Evolutionary conservation across 2,113 vertebrate species (phyloP), one percentile per base, ranked within the genome.

Genomic region (Dascyllus trimaculatus): DNA sequence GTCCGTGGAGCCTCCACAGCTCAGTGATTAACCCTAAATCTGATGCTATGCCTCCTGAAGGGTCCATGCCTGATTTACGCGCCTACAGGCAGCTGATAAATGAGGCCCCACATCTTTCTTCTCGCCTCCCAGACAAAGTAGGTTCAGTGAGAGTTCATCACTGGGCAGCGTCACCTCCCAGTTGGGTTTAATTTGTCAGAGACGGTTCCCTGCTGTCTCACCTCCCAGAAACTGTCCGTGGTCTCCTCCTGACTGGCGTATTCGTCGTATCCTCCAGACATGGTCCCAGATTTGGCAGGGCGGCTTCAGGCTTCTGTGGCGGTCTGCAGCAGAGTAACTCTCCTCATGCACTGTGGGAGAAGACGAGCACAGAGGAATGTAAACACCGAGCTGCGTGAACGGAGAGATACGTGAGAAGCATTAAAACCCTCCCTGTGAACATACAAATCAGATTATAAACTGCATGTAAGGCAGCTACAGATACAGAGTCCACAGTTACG

Each of bases 141-240:
- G 74, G 73, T 82, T 81, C 77, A 79, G 45, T 18, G 29, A 40
- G 77, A 82, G 81, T 82, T 84, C 63, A 82, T 72, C 65, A 66
- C 62, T 18, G 9, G 3, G 40, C 32, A n/a, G 21, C 15, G 76
- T 40, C 76, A 45, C 10, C 14, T 49, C 67, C 21, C 46, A 10
- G 25, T 1, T 49, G 0, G 15, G 6, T 52, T 73, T 64, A 60
- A 90, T 86, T 71, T 63, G 65, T 68, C 67, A 68, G 13, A 83
- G 11, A 4, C 48, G 17, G 32, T 25, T n/a, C 9, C 11, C 10
- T 24, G 15, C 25, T 25, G 59, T 54, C 92, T 92, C 90, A 99
- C 98, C 98, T 99, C 98, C 97, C 97, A 99, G 93, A 99, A 99
- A 93, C 97, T 99, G 95, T 99, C 97, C 0, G 96, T 97, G 40